phyloP scores from a whole-genome alignment of 1,140 invertebrate species.

The Cheumatopsyche charites region DNA sequence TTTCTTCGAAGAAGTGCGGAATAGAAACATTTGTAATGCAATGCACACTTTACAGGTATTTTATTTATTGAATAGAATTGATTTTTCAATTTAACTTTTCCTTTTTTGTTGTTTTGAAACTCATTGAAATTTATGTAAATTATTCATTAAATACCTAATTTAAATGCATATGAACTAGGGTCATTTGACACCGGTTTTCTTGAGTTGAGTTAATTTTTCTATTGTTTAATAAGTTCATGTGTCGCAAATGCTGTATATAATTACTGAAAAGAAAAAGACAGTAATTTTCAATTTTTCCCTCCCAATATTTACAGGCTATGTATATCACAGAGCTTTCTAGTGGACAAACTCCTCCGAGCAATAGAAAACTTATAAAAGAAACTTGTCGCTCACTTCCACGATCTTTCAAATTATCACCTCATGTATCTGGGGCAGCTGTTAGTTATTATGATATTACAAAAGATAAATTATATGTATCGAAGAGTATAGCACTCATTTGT shows the following conservation, averaged over 20 bases:
- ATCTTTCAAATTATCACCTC: conserved; percentile 85
- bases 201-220: conserved; percentile 16
- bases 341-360: conserved; percentile 70
- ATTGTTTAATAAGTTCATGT: conserved; percentile 4
- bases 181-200: not conserved
- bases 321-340: conserved; percentile 88
- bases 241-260: too few species aligned
- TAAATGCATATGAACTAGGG: conserved; percentile 6
- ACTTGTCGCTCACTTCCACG: conserved; percentile 81
- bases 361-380: conserved; percentile 65
- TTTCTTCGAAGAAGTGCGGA: conserved; percentile 94
- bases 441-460: conserved; percentile 92
- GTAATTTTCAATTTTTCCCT: too few species aligned
- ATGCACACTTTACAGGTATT: conserved; percentile 90
- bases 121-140: conserved; percentile 1
- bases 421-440: conserved; percentile 72
- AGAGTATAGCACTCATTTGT: conserved; percentile 91
- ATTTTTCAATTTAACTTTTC: not conserved
- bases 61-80: conserved; percentile 13
- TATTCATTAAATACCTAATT: conserved; percentile 5
- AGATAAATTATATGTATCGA: conserved; percentile 93
- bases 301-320: conserved; percentile 83
- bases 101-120: too few species aligned
- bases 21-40: conserved; percentile 88
- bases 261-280: too few species aligned